Evolutionary conservation across 2,888 invertebrate genomes (phyloP), one percentile per base, ranked within the genome.

Genomic region (Drosophila anomelani): DNA sequence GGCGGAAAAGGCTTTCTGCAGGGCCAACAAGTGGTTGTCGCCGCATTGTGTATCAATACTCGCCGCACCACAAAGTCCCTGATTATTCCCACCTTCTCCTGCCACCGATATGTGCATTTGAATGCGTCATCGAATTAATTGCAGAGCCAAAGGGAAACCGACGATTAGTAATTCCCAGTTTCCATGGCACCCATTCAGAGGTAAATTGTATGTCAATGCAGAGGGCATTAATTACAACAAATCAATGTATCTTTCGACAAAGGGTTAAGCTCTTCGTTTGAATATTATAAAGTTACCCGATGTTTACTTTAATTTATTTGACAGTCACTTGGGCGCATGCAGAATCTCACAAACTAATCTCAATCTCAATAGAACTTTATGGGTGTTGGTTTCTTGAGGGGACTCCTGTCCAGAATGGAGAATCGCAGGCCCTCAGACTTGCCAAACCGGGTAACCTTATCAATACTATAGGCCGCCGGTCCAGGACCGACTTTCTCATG

Each of bases 391-490:
- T 79, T 84, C 29, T 71, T 78, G 3, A 72, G 29, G 7, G 82
- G 62, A 10, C 56, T 73, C 1, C 82, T 59, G 3, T 43, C 41
- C 15, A 75, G 12, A 32, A 83, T 87, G 9, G 85, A 66, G 8
- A 78, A 83, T 53, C 79, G 62, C 2, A 63, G 62, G 4, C 78
- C 78, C 12, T 56, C 66, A 0, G 85, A 44, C 7, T 55, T 83
- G 47, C 82, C 82, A 12, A 62, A 80, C 0, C 82, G 70, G 1
- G 82, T 85, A 8, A 81, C 64, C 12, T 87, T 76, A 1, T 82
- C 88, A 3, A 83, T 62, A n/a, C 59, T 44, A 34, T 83, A 83
- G 9, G 80, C 76, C 1, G 82, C 82, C 3, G 82, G 82, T 3
- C 82, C 85, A 13, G 82, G 82, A 9, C 82, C 88, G 0, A 53